A percentile compares a stretch with the other conserved stretches of the same genome.
Evolutionary conservation across 2,113 vertebrate species (phyloP).

Genomic region (Psephotus haematonotus): DNA sequence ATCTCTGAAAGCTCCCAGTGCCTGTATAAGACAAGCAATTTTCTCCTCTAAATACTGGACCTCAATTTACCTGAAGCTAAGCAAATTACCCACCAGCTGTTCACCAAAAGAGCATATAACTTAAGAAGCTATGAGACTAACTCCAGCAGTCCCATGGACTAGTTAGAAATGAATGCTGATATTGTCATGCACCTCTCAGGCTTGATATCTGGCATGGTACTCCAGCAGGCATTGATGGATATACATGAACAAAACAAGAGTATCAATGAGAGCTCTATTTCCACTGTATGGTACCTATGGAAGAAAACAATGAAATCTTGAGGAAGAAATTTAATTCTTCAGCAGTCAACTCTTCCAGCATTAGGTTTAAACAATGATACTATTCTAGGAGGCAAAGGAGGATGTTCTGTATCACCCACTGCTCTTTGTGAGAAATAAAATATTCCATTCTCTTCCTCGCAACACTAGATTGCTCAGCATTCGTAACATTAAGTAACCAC

Average conservation of each 20-base stretch:
- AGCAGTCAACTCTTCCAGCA: background rate
- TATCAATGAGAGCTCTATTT: background rate
- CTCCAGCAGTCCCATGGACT: background rate
- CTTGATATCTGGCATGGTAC: background rate
- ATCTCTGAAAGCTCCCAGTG: background rate
- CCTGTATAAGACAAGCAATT: background rate
- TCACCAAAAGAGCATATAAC: background rate
- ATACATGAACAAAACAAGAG: background rate
- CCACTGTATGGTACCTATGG: background rate
- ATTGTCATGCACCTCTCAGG: background rate
- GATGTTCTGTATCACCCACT: background rate
- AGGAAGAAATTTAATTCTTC: background rate
- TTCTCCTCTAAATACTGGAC: background rate
- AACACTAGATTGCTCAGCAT: background rate
- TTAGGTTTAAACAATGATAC: background rate
- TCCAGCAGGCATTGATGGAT: background rate
- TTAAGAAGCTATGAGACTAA: background rate
- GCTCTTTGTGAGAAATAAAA: background rate
- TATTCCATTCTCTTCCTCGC: background rate
- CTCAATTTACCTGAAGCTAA: background rate
- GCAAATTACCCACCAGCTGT: background rate
- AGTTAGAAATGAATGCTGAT: background rate
- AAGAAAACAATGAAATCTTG: background rate
- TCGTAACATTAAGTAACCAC: slow-evolving; percentile 13
- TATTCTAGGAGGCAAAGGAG: background rate